Percentiles rank a stretch among this genome's conserved stretches.
Conservation (phyloP, 2,888 invertebrate genomes). For the Eristalis intricaria region DNA sequence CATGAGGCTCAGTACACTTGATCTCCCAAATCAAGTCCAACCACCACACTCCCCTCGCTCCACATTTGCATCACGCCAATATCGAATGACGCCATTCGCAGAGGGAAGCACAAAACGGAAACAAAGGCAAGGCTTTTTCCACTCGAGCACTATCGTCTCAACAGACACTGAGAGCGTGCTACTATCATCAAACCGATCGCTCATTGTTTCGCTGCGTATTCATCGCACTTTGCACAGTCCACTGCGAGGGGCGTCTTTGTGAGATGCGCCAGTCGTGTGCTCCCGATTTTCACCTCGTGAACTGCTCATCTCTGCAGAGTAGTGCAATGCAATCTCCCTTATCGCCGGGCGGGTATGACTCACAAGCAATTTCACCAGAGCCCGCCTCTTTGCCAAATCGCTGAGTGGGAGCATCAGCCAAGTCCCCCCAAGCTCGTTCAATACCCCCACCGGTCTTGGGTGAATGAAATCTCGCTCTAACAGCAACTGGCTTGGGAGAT, state of each 20-base stretch:
- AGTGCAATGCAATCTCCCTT: not conserved
- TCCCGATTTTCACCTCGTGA: not conserved
- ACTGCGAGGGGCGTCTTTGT: not conserved
- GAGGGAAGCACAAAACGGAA: not conserved
- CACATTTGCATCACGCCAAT: not conserved
- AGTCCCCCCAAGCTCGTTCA: slow-evolving; percentile 7
- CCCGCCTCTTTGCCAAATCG: not conserved
- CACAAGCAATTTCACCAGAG: not conserved
- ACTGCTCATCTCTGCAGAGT: not conserved
- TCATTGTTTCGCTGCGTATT: not conserved
- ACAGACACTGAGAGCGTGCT: not conserved
- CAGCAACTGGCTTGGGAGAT: not conserved
- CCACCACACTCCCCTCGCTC: not conserved
- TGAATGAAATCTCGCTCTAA: slow-evolving; percentile 15
- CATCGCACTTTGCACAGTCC: not conserved
- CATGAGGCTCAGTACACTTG: too few relatives aligned
- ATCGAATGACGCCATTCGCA: not conserved
- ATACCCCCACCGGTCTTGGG: slow-evolving; percentile 13
- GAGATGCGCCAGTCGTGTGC: not conserved
- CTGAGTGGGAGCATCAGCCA: not conserved
- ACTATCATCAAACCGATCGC: not conserved
- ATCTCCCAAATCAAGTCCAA: too few relatives aligned
- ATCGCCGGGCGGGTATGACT: not conserved
- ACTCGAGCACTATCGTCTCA: not conserved
- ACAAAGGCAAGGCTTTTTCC: not conserved